These are phyloP conservation scores for Harpalus rufipes DNA, from an alignment of 2,888 invertebrate species.

Conservation along the genomic window DNA sequence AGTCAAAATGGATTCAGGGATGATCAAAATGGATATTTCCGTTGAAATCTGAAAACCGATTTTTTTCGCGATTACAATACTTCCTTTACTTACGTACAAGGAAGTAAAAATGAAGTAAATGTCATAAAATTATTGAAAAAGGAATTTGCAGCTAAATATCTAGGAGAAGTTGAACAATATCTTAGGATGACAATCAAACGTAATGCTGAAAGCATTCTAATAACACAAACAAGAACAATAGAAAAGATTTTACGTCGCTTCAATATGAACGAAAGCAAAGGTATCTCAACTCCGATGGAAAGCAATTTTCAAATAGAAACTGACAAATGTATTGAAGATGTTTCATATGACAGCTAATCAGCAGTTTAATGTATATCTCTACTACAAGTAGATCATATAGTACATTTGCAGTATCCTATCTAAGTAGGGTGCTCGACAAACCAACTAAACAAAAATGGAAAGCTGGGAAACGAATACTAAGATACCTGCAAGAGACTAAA, in stretches of 20 bases:
- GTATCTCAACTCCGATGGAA: constrained; percentile 1
- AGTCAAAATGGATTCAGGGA: too few species aligned
- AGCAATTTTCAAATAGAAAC: neutral
- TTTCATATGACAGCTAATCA: constrained; percentile 21
- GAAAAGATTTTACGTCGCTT: neutral
- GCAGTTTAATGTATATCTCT: constrained; percentile 15
- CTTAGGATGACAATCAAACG: neutral
- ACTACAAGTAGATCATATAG: constrained; percentile 17
- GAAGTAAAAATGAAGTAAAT: too few species aligned
- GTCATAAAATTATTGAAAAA: neutral
- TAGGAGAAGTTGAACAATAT: neutral
- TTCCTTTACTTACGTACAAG: too few species aligned
- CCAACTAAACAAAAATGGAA: neutral
- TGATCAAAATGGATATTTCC: too few species aligned
- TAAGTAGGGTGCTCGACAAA: neutral
- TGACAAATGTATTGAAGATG: neutral
- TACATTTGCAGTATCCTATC: constrained; percentile 17
- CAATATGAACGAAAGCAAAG: neutral
- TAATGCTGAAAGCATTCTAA: too few species aligned
- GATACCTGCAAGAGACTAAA: constrained; percentile 4
- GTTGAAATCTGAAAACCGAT: too few species aligned
- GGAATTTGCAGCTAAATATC: neutral
- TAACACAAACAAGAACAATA: neutral
- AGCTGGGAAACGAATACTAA: neutral
- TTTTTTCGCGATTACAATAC: too few species aligned